Evolutionary conservation across 2,113 vertebrate genomes (phyloP).

Genomic region (Triplophysa siluroides): DNA sequence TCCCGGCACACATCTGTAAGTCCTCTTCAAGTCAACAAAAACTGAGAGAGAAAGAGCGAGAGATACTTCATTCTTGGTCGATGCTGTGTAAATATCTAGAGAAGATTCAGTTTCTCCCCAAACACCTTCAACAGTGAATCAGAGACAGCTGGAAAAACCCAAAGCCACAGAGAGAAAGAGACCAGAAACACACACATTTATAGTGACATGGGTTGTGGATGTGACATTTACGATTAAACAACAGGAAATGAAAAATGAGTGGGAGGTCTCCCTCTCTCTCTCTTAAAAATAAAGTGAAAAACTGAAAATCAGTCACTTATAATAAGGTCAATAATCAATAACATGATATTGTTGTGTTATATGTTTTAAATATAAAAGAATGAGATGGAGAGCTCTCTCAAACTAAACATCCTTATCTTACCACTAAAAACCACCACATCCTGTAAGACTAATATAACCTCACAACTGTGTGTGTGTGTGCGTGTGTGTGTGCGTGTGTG

Average conservation of each 20-base stretch:
- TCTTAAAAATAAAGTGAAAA: no score
- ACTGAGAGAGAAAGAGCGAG: background rate
- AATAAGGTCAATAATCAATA: no score
- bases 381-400: no score
- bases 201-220: background rate
- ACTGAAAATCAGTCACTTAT: no score
- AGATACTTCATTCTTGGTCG: background rate
- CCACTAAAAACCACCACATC: no score
- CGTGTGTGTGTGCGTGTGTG: background rate
- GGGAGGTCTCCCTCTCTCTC: background rate
- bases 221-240: constrained; percentile 9
- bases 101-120: no score
- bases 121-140: no score
- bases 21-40: background rate
- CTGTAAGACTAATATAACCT: no score
- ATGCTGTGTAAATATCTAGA: no score
- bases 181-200: background rate
- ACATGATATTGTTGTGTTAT: no score
- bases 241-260: background rate
- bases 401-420: no score
- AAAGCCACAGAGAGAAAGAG: background rate
- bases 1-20: background rate
- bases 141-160: constrained; percentile 15
- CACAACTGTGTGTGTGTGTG: background rate
- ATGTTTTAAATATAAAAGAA: no score